Conservation (phyloP, 35 echinoderm and acorn worm species). For the Heliocidaris erythrogramma region DNA sequence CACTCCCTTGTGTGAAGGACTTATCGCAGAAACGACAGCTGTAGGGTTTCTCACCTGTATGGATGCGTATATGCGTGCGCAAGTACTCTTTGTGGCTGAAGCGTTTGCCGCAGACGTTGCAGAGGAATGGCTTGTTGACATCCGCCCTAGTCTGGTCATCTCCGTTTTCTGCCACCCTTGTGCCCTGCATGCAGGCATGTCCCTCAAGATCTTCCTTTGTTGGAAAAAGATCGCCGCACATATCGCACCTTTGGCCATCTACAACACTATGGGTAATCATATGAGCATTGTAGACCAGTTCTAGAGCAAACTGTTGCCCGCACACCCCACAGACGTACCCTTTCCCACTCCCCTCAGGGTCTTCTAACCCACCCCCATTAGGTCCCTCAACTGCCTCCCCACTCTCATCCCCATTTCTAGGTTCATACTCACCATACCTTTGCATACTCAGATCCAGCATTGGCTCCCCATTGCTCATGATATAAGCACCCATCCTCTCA, state of each 20-base stretch:
- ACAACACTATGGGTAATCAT: slow-evolving; percentile 46
- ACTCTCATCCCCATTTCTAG: neutral
- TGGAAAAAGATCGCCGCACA: slow-evolving; percentile 40
- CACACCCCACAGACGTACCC: slow-evolving; percentile 25
- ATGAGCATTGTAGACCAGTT: slow-evolving; percentile 47
- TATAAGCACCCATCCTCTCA: neutral
- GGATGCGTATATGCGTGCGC: slow-evolving; percentile 33
- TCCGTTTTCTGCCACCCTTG: slow-evolving; percentile 15
- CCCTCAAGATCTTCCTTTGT: slow-evolving; percentile 29
- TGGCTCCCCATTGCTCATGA: neutral
- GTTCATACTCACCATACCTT: neutral
- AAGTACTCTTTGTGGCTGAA: slow-evolving; percentile 38
- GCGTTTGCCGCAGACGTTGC: neutral
- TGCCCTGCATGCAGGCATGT: slow-evolving; percentile 26
- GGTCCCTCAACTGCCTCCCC: neutral
- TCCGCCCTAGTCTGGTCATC: neutral
- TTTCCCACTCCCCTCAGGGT: neutral
- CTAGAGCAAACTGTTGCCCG: slow-evolving; percentile 40
- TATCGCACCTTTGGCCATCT: slow-evolving; percentile 25
- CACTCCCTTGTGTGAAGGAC: slow-evolving; percentile 37
- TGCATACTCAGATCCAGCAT: slow-evolving; percentile 23
- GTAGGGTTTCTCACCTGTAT: slow-evolving; percentile 63
- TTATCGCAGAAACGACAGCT: slow-evolving; percentile 42
- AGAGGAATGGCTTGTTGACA: slow-evolving; percentile 13
- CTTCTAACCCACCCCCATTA: neutral